These are phyloP conservation scores for Drosophila sp. DNA, from an alignment of 1,140 invertebrate genomes.

Conservation along the genomic window DNA sequence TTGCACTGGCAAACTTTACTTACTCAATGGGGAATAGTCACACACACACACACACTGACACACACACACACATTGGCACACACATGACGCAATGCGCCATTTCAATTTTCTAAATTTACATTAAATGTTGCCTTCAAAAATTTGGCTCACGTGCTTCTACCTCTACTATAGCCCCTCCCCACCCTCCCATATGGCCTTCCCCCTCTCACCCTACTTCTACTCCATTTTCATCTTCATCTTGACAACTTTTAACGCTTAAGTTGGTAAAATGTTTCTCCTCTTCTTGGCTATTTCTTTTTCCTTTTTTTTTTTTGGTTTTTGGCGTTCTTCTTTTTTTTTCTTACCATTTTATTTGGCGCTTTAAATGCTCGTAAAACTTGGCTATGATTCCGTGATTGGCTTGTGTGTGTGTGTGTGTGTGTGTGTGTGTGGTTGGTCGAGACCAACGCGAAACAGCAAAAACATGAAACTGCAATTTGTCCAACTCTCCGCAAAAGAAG, in stretches of 20 bases:
- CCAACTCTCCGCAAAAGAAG: constrained; percentile 34
- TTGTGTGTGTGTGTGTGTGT: constrained; percentile 6
- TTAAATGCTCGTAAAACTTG: constrained; percentile 65
- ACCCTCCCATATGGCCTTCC: neutral
- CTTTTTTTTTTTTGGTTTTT: neutral
- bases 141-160: constrained; percentile 45
- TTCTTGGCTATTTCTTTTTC: constrained; percentile 14
- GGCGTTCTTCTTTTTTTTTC: constrained; percentile 15
- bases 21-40: constrained; percentile 14
- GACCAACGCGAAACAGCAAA: constrained; percentile 5
- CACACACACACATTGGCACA: constrained; percentile 12
- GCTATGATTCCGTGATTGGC: constrained; percentile 47
- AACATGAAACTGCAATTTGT: constrained; percentile 71
- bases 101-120: constrained; percentile 63
- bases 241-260: constrained; percentile 59
- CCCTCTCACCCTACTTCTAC: neutral
- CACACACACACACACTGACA: constrained; percentile 8
- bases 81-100: constrained; percentile 56
- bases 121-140: constrained; percentile 49
- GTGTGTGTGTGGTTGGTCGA: constrained; percentile 9
- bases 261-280: constrained; percentile 48
- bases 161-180: neutral
- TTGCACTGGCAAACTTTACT: constrained; percentile 22
- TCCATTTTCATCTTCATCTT: constrained; percentile 36
- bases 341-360: constrained; percentile 51